phyloP scores from a whole-genome alignment of 35 echinoderm and acorn worm species.

The Apostichopus californicus region DNA sequence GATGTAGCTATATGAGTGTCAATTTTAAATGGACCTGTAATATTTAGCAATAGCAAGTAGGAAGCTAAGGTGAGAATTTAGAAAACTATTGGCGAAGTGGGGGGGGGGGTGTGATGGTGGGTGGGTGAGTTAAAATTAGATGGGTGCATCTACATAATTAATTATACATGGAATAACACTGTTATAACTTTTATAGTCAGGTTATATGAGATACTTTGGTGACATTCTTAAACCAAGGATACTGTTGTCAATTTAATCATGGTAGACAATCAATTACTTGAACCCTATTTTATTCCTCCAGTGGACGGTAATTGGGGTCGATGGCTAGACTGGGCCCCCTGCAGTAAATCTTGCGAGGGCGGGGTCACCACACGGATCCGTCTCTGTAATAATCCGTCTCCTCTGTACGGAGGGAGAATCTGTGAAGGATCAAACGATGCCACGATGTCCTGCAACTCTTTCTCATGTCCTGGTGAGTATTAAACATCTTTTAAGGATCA shows the following conservation, averaged over 20 bases:
- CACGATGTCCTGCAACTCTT: slow-evolving; percentile 68
- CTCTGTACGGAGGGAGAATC: slow-evolving; percentile 64
- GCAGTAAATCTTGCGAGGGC: slow-evolving; percentile 65
- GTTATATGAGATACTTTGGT: no score
- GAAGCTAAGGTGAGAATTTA: no score
- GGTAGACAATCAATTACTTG: no score
- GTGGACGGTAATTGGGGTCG: slow-evolving; percentile 85
- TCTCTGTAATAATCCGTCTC: slow-evolving; percentile 81
- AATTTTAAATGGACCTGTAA: no score
- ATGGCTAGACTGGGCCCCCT: slow-evolving; percentile 72
- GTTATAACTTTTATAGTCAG: background rate
- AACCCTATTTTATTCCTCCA: background rate
- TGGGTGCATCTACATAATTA: background rate
- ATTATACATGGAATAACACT: background rate
- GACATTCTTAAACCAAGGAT: no score
- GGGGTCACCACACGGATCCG: slow-evolving; percentile 69
- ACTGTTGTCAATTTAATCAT: no score
- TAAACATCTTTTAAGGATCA: no score
- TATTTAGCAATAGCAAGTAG: no score
- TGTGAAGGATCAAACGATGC: slow-evolving; percentile 57
- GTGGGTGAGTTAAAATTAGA: background rate
- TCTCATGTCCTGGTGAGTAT: slow-evolving; percentile 76
- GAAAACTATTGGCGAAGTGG: no score
- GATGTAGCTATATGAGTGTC: no score
- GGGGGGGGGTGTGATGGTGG: no score